Evolutionary conservation across 2,888 invertebrate species (phyloP).

Genomic region (Drosophila paramelanica): DNA sequence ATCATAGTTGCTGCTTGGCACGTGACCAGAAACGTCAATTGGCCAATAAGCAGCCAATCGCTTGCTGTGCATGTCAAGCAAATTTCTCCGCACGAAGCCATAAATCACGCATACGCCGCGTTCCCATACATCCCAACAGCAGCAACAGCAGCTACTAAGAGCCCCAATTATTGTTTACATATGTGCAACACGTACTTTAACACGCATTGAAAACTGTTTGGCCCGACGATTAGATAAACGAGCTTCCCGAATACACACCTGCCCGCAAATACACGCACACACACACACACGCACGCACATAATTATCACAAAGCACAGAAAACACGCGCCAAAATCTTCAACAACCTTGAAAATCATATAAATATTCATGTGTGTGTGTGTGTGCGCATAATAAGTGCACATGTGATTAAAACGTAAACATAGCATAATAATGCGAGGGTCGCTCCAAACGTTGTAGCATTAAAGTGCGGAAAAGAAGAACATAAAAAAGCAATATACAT

Average conservation of each 20-base stretch:
- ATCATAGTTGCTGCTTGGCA: conserved; percentile 26
- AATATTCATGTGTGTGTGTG: conserved; percentile 36
- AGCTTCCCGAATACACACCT: conserved; percentile 47
- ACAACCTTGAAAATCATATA: conserved; percentile 57
- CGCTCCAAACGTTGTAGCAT: conserved; percentile 21
- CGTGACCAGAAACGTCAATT: conserved; percentile 39
- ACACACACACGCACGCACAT: neutral
- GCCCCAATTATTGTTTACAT: conserved; percentile 54
- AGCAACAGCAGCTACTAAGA: conserved; percentile 9
- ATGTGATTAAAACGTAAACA: conserved; percentile 60
- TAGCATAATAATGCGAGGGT: conserved; percentile 41
- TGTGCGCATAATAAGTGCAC: conserved; percentile 3
- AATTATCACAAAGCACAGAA: conserved; percentile 33
- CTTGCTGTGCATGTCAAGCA: conserved; percentile 39
- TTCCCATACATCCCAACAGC: conserved; percentile 13
- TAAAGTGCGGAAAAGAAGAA: neutral
- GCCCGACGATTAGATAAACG: conserved; percentile 54
- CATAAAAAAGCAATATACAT: neutral
- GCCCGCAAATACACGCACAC: conserved; percentile 7
- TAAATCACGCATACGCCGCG: conserved; percentile 57
- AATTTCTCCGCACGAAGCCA: conserved; percentile 38
- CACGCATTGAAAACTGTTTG: conserved; percentile 50
- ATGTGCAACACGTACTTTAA: conserved; percentile 62
- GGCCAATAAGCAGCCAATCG: conserved; percentile 10
- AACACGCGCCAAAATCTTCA: conserved; percentile 59